Evolutionary conservation across 2,888 invertebrate species (phyloP).

Genomic region (Caenorhabditis sulstoni): DNA sequence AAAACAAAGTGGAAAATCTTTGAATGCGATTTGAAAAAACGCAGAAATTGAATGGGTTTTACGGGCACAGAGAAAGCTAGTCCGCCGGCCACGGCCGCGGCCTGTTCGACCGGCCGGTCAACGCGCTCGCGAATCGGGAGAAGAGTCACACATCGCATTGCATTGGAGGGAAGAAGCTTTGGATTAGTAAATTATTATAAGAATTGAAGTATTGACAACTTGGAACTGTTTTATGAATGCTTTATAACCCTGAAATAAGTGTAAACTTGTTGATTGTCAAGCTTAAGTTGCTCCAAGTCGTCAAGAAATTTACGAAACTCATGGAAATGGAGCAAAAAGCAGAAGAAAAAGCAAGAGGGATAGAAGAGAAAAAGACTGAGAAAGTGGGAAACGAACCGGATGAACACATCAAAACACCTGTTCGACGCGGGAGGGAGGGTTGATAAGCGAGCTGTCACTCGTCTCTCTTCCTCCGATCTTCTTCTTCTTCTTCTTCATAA

Average conservation of each 20-base stretch:
- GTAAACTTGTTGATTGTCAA: no score
- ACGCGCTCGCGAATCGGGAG: no score
- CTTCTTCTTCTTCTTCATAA: slow-evolving; percentile 11
- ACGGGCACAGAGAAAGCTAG: slow-evolving; percentile 9
- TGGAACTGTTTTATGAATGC: no score
- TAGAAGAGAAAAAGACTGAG: background rate
- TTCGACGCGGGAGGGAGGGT: slow-evolving; percentile 23
- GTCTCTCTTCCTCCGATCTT: background rate
- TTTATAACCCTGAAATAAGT: no score
- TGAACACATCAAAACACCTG: slow-evolving; percentile 57
- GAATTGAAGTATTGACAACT: no score
- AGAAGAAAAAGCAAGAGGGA: background rate
- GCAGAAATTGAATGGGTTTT: slow-evolving; percentile 6
- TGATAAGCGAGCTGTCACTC: slow-evolving; percentile 40
- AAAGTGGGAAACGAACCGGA: slow-evolving; percentile 30
- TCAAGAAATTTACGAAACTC: no score
- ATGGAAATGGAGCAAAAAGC: slow-evolving; percentile 22
- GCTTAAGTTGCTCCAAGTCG: no score
- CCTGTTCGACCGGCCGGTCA: no score
- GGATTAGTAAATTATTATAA: no score
- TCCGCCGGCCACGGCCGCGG: slow-evolving; percentile 14
- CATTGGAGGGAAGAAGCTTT: no score
- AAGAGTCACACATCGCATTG: no score
- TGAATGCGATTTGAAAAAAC: slow-evolving; percentile 21
- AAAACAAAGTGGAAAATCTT: slow-evolving; percentile 10